These are phyloP conservation scores for Agrochola litura DNA, from an alignment of 2,888 invertebrate species.

Conservation along the genomic window DNA sequence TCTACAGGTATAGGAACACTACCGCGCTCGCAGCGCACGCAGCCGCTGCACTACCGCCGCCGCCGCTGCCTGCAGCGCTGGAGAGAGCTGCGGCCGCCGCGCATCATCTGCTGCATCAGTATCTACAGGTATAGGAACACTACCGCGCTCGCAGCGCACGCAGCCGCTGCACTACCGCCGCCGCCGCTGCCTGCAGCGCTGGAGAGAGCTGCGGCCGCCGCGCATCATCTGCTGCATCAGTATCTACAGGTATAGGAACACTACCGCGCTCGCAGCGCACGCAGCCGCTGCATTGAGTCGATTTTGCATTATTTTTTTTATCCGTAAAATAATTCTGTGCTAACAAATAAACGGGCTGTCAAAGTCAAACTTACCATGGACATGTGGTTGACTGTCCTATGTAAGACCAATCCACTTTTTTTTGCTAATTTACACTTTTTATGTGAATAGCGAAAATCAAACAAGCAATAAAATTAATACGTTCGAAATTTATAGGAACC, in stretches of 20 bases:
- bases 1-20: constrained; percentile 75
- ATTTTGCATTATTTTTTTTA: background rate
- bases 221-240: constrained; percentile 87
- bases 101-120: constrained; percentile 87
- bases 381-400: background rate
- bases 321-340: no score
- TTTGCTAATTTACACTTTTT: background rate
- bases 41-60: no score
- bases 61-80: constrained; percentile 84
- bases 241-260: constrained; percentile 79
- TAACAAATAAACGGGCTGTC: background rate
- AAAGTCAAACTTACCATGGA: background rate
- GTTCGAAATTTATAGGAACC: background rate
- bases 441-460: background rate
- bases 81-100: constrained; percentile 86
- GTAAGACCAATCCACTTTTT: background rate
- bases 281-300: no score
- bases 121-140: constrained; percentile 78
- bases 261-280: no score
- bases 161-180: constrained; percentile 86
- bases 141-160: constrained; percentile 82
- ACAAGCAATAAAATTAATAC: background rate
- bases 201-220: constrained; percentile 85
- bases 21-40: no score
- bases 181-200: constrained; percentile 84